Conservation (phyloP, 2,113 vertebrate genomes). For the Noctilio leporinus region DNA sequence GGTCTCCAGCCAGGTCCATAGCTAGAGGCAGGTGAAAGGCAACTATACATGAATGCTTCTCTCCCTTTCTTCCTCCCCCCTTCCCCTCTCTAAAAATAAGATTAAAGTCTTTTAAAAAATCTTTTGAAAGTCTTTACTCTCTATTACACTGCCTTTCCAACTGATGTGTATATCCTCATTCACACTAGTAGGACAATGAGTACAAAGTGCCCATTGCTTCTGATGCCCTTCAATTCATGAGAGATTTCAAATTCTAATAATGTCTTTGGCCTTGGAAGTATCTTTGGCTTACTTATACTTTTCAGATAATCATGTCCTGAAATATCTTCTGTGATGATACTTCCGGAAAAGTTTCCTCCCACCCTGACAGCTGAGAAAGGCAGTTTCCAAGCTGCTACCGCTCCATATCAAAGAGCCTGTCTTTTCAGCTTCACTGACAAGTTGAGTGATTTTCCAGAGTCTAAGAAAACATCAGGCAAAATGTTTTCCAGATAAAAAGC, state of each 20-base stretch:
- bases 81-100: too few species aligned
- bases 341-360: neutral
- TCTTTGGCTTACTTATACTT: neutral
- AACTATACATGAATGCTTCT: too few species aligned
- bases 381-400: neutral
- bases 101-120: too few species aligned
- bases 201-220: neutral
- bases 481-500: neutral
- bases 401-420: constrained; percentile 30
- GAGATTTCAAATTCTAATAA: neutral
- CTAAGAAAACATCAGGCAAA: constrained; percentile 39
- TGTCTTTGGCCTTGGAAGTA: neutral
- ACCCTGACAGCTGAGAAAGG: constrained; percentile 10
- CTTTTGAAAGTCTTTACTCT: neutral
- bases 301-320: neutral
- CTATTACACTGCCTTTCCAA: neutral
- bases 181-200: neutral
- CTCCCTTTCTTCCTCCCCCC: too few species aligned
- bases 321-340: constrained; percentile 7
- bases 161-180: neutral
- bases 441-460: constrained; percentile 15
- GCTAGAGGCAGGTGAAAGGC: too few species aligned
- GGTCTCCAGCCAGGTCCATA: too few species aligned
- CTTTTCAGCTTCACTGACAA: constrained; percentile 41
- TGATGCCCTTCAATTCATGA: neutral